Base-by-base conservation (phyloP, 2,113 vertebrate species). In the Rattus rattus region DNA sequence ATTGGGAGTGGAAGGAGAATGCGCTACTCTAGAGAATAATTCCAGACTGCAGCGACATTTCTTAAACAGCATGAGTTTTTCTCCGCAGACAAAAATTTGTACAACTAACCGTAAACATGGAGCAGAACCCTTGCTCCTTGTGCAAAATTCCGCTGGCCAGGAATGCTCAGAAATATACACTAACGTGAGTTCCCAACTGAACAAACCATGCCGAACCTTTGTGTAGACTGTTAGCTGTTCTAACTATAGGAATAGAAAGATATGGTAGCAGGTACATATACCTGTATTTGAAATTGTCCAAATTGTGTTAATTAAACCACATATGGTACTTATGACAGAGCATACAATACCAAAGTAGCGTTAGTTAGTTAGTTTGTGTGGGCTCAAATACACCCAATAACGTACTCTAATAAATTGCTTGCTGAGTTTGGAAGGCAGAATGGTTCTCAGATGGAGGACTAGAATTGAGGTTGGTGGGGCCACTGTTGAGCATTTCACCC, bases 371-470 rank as follows among this genome's bases (percentile, higher is more conserved):
- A 36, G 4, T 26, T 2, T 70, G 43, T 8, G 30, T 59, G 16
- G 86, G 36, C 26, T 72, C 10, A 79, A 26, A 63, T 14, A 79
- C 26, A 63, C 24, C 87, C 52, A 76, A 28, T 52, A 75, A 39
- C 36, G 8, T 43, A 19, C 20, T 89, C 54, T 87, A 36, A 52
- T n/a, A 91, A 59, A n/a, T 47, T 70, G 13, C 52, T 7, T 56
- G 36, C 19, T 77, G n/a, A 80, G 22, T 88, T 92, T 72, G 89
- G 28, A 96, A 86, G 61, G 77, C 61, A 95, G 22, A 52, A 8
- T 52, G 43, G 59, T 49, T 83, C 11, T 63, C 52, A 12, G 33
- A 95, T 80, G 22, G 7, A 92, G 14, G 36, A 95, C 2, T 80
- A 26, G 28, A 88, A 83, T 2, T 16, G 67, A 72, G 16, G 16